Evolutionary conservation across 2,888 invertebrate species (phyloP).

Genomic region (Piscicola geometra): DNA sequence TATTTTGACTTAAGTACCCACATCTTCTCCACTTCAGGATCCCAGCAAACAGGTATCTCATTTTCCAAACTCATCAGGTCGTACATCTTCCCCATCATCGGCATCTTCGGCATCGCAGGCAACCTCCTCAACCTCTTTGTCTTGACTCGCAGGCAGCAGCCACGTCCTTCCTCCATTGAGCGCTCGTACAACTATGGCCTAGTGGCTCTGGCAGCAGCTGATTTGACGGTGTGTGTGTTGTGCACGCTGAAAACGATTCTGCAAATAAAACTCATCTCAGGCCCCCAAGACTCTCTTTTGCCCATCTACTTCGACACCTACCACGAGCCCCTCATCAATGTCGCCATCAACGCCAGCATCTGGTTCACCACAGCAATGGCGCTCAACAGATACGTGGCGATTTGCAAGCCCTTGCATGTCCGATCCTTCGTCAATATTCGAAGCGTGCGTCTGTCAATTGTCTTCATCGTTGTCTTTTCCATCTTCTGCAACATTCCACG

Average conservation of each 20-base stretch:
- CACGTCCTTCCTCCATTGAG: constrained; percentile 65
- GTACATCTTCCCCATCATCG: constrained; percentile 65
- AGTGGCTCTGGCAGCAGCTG: constrained; percentile 72
- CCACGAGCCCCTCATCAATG: constrained; percentile 50
- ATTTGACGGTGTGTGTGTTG: constrained; percentile 61
- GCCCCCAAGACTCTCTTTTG: constrained; percentile 56
- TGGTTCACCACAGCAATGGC: constrained; percentile 72
- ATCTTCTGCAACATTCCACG: constrained; percentile 67
- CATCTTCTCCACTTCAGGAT: too few species aligned
- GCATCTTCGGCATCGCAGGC: constrained; percentile 70
- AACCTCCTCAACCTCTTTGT: constrained; percentile 74
- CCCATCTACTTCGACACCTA: constrained; percentile 49
- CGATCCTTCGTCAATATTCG: constrained; percentile 64
- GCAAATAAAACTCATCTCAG: constrained; percentile 59
- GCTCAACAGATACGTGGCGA: constrained; percentile 70
- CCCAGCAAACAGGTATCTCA: too few species aligned
- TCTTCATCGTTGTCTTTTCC: constrained; percentile 65
- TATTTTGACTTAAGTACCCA: too few species aligned
- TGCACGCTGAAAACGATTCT: constrained; percentile 61
- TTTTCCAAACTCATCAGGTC: too few species aligned
- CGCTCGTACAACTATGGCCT: constrained; percentile 73
- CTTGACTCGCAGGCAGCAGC: constrained; percentile 62
- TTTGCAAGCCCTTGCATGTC: constrained; percentile 68
- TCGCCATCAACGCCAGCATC: constrained; percentile 65
- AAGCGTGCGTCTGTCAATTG: constrained; percentile 62